Base-by-base conservation (phyloP, 2,113 vertebrate species). In the Mastomys natalensis region DNA sequence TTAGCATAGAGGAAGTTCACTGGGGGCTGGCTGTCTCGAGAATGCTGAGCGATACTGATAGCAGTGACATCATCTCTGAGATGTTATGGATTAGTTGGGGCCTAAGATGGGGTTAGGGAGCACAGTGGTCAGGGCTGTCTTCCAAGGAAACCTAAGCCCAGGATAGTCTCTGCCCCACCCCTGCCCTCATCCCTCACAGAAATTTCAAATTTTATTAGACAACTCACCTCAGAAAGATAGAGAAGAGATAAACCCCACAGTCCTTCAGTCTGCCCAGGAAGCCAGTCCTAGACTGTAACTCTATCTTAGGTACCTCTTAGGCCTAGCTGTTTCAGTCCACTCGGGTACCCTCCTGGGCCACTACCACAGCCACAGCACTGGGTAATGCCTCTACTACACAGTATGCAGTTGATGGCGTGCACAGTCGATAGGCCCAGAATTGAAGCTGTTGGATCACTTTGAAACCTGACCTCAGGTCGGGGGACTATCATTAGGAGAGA, bases 1-100 rank as follows among this genome's bases (percentile, higher is more conserved):
- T 98, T 98, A 98, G 98, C 97, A 98, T 98, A 97, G 95, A 98
- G 98, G 99, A 99, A 98, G 98, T 98, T 97, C 98, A 97, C 97
- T 95, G 95, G 96, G 97, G 97, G 80, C 92, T 94, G 95, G 92
- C 70, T 96, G 89, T 93, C 0, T 10, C 43, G 51, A 86, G 89
- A 97, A 98, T 98, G 93, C 96, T 97, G 90, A 96, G 85, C 92
- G 96, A 85, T 95, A 62, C 26, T 95, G 95, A 91, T 96, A 94
- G 86, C 70, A 74, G 53, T 97, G 96, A 96, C 78, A 60, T 96
- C 97, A 96, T 55, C 88, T 74, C 93, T 94, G 95, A 89, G 94
- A 86, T 74, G 64, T 91, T 97, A 96, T 96, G 94, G 97, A 97
- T 95, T 82, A 93, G 45, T 94, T 60, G 91, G 62, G 26, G 53